Conservation (phyloP, 1,140 invertebrate species). For the Sycobia sp. region DNA sequence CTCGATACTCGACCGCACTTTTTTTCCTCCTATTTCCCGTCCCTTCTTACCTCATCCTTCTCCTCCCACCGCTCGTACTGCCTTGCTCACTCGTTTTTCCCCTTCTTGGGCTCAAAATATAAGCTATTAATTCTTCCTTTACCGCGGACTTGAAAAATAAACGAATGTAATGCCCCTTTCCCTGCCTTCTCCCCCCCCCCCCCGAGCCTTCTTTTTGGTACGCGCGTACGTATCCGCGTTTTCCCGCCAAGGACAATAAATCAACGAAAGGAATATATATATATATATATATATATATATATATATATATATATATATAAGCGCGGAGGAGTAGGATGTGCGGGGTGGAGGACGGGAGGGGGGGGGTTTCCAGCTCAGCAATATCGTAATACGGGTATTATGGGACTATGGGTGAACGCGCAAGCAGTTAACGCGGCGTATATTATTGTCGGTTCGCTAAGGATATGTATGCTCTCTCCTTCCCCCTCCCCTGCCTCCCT, state of each 20-base stretch:
- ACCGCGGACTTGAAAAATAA: constrained; percentile 20
- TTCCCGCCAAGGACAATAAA: constrained; percentile 27
- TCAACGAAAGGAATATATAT: no score
- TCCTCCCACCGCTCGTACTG: background rate
- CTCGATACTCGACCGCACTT: no score
- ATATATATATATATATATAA: no score
- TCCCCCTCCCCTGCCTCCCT: no score
- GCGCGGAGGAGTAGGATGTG: no score
- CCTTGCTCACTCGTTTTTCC: no score
- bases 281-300: no score
- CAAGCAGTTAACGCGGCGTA: no score
- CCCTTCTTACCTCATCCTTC: background rate
- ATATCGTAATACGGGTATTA: constrained; percentile 33
- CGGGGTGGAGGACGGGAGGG: no score
- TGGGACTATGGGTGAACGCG: background rate
- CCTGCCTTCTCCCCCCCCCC: background rate
- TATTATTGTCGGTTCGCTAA: no score
- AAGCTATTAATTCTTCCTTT: constrained; percentile 27
- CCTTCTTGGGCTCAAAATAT: background rate
- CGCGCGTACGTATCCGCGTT: constrained; percentile 13
- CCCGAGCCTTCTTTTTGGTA: background rate
- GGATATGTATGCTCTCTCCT: no score
- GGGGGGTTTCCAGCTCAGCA: no score
- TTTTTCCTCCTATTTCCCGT: background rate
- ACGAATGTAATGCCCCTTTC: constrained; percentile 2